Conservation (phyloP, 2,113 vertebrate genomes). For the Alethe diademata region DNA sequence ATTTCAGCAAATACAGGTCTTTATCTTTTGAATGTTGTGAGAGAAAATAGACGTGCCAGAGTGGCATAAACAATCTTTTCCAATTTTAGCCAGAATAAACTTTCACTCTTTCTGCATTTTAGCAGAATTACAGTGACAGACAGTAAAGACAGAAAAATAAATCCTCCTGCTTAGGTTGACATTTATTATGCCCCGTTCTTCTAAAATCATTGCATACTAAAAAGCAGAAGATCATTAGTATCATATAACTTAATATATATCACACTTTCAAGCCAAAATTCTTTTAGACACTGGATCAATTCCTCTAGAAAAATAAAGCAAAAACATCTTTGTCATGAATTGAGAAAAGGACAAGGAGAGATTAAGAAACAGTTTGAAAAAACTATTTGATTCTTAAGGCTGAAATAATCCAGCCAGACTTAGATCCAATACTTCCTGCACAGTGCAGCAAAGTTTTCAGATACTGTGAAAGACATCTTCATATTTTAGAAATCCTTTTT, state of each 20-base stretch:
- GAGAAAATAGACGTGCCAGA: neutral
- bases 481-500: neutral
- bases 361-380: neutral
- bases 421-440: neutral
- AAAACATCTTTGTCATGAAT: neutral
- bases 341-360: neutral
- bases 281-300: neutral
- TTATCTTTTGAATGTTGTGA: neutral
- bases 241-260: neutral
- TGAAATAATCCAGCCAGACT: neutral
- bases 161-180: neutral
- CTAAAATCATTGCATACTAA: neutral
- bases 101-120: neutral
- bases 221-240: neutral
- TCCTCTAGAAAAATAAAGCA: neutral
- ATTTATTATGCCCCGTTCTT: neutral
- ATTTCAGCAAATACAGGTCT: neutral
- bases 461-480: neutral
- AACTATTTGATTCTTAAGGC: neutral
- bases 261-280: neutral
- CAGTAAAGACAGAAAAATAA: neutral
- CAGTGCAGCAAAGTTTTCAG: neutral
- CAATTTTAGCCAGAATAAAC: neutral
- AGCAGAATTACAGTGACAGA: neutral
- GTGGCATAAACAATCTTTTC: neutral